These are phyloP conservation scores for Leuciscus idus DNA, from an alignment of 2,113 vertebrate genomes.

Conservation along the genomic window DNA sequence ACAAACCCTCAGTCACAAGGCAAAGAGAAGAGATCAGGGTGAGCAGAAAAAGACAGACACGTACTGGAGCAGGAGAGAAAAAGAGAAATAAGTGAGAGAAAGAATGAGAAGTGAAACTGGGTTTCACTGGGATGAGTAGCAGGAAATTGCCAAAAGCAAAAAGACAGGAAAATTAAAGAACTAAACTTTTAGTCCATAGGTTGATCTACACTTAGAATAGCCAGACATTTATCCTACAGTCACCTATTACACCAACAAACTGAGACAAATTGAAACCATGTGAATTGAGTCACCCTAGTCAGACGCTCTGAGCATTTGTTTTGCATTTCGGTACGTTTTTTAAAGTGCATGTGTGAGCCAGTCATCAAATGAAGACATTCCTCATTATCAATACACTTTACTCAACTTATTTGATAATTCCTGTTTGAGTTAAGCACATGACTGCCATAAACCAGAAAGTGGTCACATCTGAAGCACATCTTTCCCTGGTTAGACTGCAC, in stretches of 20 bases:
- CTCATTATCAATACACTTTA: neutral
- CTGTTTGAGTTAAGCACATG: neutral
- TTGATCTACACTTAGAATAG: neutral
- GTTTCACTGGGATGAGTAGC: neutral
- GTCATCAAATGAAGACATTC: neutral
- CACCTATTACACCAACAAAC: neutral
- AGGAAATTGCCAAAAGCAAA: neutral
- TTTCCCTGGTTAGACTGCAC: neutral
- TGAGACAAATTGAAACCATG: neutral
- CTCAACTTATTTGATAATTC: neutral
- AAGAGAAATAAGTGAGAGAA: neutral
- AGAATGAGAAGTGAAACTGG: constrained; percentile 43
- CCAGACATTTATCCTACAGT: neutral
- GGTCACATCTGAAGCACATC: neutral
- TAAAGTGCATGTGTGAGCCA: neutral
- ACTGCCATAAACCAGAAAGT: neutral
- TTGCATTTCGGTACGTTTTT: neutral
- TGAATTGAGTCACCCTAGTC: neutral
- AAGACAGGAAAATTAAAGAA: neutral
- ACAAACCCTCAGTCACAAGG: constrained; percentile 34
- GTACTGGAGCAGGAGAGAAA: neutral
- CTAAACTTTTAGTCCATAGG: neutral
- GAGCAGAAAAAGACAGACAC: constrained; percentile 42
- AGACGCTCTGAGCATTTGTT: neutral
- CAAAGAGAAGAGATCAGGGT: neutral